Base-by-base conservation (phyloP, 2,888 invertebrate species). In the Suillia variegata region DNA sequence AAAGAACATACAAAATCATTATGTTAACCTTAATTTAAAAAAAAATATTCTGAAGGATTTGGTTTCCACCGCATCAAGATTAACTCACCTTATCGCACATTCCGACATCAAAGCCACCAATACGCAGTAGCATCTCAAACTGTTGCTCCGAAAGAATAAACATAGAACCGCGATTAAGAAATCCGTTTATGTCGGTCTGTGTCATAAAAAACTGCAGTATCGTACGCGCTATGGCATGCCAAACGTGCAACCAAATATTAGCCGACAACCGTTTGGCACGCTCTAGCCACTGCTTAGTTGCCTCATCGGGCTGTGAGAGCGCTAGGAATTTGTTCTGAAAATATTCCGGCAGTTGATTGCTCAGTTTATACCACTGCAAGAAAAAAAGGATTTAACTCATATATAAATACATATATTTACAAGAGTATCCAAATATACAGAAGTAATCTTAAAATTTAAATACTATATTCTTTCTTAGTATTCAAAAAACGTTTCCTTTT, bases 111-210 rank as follows among this genome's bases (percentile, higher is more conserved):
- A 82, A 81, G 1, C 80, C 80, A 1, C 80, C 81, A 15, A 72
- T 69, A 20, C 65, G 65, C 2, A 82, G 66, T 2, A 82, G 61
- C n/a, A 69, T 67, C 13, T 86, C 84, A 69, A 96, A 91, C 76
- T 98, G 97, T 8, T 86, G 84, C 62, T 87, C 86, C 0, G 98
- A 98, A 70, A 96, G 86, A 52, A 98, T 95, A 83, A 96, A 98
- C 98, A 98, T 98, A 1, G 96, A 96, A 8, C 98, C 98, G 54
- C 98, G 87, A 15, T 91, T 90, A 13, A 97, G 84, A 83, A 81
- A 94, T 88, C 97, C 97, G 84, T 98, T 98, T 67, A 96, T 93
- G 70, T 96, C 95, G 2, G 98, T 98, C 79, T 93, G 91, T 26
- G 95, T 93, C 90, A 97, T 92, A 84, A 98, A 95, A 83, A 91